A percentile compares a stretch with the other conserved stretches of the same genome.
Conservation (phyloP, 2,888 invertebrate species). For the Adelognathus sp. region DNA sequence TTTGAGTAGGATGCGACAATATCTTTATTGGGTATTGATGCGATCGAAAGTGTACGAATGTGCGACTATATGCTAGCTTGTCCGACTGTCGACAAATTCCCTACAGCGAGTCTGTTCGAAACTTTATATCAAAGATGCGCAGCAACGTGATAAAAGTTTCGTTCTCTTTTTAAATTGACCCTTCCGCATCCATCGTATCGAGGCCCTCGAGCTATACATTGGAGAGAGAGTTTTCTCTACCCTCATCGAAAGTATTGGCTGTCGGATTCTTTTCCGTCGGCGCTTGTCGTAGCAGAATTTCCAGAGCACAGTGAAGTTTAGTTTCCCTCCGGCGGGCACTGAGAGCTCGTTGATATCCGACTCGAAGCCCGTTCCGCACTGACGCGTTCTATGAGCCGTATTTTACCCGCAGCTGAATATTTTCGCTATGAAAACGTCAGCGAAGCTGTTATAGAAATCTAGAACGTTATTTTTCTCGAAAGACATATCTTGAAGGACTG, state of each 20-base stretch:
- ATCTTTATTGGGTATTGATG: too few species aligned
- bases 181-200: background rate
- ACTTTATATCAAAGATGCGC: background rate
- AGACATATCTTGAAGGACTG: too few species aligned
- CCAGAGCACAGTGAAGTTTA: background rate
- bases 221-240: constrained; percentile 4
- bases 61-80: too few species aligned
- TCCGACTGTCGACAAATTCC: background rate
- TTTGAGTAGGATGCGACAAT: too few species aligned
- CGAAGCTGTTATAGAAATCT: too few species aligned
- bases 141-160: background rate
- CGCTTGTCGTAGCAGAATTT: constrained; percentile 2
- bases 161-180: background rate
- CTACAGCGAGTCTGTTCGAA: background rate
- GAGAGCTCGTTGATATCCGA: background rate
- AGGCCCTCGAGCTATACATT: background rate
- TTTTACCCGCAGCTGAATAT: background rate
- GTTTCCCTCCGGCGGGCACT: constrained; percentile 2
- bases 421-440: background rate
- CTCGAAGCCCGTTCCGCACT: constrained; percentile 15
- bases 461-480: too few species aligned
- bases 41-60: too few species aligned
- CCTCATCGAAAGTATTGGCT: background rate
- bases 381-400: too few species aligned
- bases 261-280: constrained; percentile 1